Evolutionary conservation across 37 sponge, comb jelly and placozoan species (phyloP), one percentile per base, ranked within the genome.

Genomic region (Oopsacas minuta): DNA sequence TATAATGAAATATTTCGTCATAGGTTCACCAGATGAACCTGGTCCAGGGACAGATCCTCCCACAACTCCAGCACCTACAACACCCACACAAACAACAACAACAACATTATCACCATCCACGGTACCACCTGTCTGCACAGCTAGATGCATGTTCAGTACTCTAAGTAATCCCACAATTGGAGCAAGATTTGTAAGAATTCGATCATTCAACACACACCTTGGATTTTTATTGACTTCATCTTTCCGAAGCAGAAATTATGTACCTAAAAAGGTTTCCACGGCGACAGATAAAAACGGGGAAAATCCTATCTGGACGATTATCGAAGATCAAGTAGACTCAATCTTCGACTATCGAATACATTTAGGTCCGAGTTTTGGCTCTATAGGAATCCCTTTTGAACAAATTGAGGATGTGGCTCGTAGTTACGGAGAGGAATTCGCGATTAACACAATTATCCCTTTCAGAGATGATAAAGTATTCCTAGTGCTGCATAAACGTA

Each of bases 381-480:
- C 75, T 61, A 34, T 61, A 32, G 75, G 75, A 5, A 61, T 61
- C 5, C 7, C 7, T 25, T 61, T 61, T n/a, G 75, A 61, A 10
- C 17, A 61, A 3, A 61, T 61, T 3, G 22, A n/a, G 5, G 17
- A 5, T 25, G 75, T 25, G 75, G 75, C 75, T 61, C 1, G 3
- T 20, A 20, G 1, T 3, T 10, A 10, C 28, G 75, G 75, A 3
- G 17, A 3, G 28, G 75, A 61, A 32, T 61, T 61, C 75, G 75
- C 75, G 75, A 61, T 61, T 20, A 61, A 61, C 28, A 61, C 75
- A 61, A 61, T 61, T 32, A 61, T 61, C 28, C 75, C 75, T 32
- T 61, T 61, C 75, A 61, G 22, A 61, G 75, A 61, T 61, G 28
- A 61, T 34, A 10, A n/a, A 25, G 75, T 61, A 5, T 61, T 25